Percentiles rank a stretch among this genome's conserved stretches.
Conservation (phyloP, 1,140 invertebrate genomes). For the Drosophila kikkawai region DNA sequence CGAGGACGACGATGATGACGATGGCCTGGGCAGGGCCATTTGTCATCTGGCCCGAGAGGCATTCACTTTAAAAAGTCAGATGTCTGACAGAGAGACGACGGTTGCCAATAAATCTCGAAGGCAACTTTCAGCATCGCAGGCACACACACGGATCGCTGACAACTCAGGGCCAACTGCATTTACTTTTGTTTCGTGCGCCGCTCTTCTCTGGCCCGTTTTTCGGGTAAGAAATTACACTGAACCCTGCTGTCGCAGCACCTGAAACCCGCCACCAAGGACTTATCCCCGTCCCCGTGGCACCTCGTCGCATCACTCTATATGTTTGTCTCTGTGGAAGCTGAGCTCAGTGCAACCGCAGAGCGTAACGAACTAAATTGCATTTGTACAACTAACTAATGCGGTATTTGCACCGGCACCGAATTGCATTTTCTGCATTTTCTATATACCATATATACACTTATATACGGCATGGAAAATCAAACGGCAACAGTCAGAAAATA, state of each 20-base stretch:
- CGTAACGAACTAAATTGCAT: constrained; percentile 83
- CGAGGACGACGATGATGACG: constrained; percentile 33
- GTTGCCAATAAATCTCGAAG: constrained; percentile 77
- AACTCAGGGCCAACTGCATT: constrained; percentile 83
- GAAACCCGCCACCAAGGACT: constrained; percentile 74
- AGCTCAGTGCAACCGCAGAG: constrained; percentile 64
- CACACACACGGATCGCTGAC: constrained; percentile 61
- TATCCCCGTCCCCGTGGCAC: constrained; percentile 22
- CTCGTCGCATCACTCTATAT: neutral
- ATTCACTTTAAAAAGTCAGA: constrained; percentile 78
- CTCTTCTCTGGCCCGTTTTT: constrained; percentile 50
- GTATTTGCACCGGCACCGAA: constrained; percentile 56
- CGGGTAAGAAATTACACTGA: constrained; percentile 76
- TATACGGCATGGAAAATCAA: constrained; percentile 58
- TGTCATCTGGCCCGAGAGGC: constrained; percentile 72
- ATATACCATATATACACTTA: constrained; percentile 53
- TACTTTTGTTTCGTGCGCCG: constrained; percentile 62
- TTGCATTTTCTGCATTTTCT: constrained; percentile 28
- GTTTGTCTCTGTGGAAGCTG: constrained; percentile 14
- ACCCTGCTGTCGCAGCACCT: constrained; percentile 59
- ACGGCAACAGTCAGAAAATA: constrained; percentile 69
- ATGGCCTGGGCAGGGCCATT: constrained; percentile 58
- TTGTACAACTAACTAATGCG: constrained; percentile 80
- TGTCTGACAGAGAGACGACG: constrained; percentile 62
- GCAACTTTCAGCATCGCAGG: constrained; percentile 72